Conservation (phyloP, 1,140 invertebrate species). For the Thalassaphorura encarpata region DNA sequence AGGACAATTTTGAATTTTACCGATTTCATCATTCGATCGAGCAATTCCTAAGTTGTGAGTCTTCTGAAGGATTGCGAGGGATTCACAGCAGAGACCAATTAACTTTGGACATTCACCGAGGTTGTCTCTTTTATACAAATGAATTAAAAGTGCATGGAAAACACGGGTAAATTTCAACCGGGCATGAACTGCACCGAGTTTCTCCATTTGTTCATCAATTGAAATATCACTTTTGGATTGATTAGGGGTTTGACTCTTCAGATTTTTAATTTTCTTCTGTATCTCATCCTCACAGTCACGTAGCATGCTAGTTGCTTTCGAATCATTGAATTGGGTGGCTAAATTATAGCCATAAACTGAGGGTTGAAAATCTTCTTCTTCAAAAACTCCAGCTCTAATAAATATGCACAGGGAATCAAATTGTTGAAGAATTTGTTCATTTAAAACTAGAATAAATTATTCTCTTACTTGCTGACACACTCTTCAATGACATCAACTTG, state of each 20-base stretch:
- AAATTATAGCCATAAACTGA: conserved; percentile 85
- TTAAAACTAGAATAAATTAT: background rate
- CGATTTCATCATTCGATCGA: conserved; percentile 19
- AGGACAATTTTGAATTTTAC: conserved; percentile 1
- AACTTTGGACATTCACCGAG: conserved; percentile 22
- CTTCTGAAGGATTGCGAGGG: conserved; percentile 18
- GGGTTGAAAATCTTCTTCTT: conserved; percentile 93
- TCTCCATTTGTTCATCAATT: conserved; percentile 13
- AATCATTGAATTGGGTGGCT: conserved; percentile 69
- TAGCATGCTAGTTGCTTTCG: conserved; percentile 67
- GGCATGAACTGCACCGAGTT: conserved; percentile 21
- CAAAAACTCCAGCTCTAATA: conserved; percentile 66
- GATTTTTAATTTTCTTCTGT: conserved; percentile 53
- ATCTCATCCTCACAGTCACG: conserved; percentile 88
- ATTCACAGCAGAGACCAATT: conserved; percentile 17
- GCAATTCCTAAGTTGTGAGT: conserved; percentile 14
- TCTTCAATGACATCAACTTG: conserved; percentile 83
- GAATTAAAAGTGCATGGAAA: conserved; percentile 30
- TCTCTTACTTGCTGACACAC: conserved; percentile 65
- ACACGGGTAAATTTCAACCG: conserved; percentile 31
- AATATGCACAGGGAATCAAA: conserved; percentile 6
- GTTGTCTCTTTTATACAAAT: conserved; percentile 28
- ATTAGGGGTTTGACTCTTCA: conserved; percentile 33
- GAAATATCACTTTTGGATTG: conserved; percentile 21
- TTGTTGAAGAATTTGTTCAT: conserved; percentile 6